These are phyloP conservation scores for Carollia perspicillata DNA, from an alignment of 2,113 vertebrate species.

Conservation along the genomic window DNA sequence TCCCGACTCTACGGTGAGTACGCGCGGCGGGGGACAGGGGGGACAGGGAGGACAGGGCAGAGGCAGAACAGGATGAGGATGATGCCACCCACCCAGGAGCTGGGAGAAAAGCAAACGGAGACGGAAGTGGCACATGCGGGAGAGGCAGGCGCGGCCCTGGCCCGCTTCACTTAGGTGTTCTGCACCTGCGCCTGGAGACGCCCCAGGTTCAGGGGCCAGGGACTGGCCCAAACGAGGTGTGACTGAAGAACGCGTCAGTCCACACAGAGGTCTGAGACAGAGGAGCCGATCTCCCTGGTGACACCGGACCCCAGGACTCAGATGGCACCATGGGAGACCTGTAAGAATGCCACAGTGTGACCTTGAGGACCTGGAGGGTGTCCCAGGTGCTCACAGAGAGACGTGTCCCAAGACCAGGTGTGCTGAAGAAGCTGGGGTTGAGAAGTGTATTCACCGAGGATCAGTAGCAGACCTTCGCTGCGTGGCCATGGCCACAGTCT, in stretches of 20 bases:
- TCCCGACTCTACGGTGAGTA: background rate
- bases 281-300: background rate
- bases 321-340: background rate
- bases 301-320: background rate
- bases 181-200: conserved; percentile 48
- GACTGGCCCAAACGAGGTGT: background rate
- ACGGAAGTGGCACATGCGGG: rapidly evolving
- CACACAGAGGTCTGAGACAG: background rate
- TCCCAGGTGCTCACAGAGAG: background rate
- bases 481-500: background rate
- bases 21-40: background rate
- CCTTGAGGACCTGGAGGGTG: background rate
- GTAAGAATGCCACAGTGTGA: background rate
- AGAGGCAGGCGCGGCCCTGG: rapidly evolving
- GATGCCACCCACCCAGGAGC: too few species aligned
- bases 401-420: background rate
- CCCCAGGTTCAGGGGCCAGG: background rate
- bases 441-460: background rate
- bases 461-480: background rate
- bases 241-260: conserved; percentile 18
- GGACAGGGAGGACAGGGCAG: background rate
- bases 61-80: background rate
- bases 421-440: background rate
- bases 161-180: background rate
- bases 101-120: background rate